Evolutionary conservation across 2,797 vertebrate genomes (phyloP).

Genomic region (Scolopax rusticola): DNA sequence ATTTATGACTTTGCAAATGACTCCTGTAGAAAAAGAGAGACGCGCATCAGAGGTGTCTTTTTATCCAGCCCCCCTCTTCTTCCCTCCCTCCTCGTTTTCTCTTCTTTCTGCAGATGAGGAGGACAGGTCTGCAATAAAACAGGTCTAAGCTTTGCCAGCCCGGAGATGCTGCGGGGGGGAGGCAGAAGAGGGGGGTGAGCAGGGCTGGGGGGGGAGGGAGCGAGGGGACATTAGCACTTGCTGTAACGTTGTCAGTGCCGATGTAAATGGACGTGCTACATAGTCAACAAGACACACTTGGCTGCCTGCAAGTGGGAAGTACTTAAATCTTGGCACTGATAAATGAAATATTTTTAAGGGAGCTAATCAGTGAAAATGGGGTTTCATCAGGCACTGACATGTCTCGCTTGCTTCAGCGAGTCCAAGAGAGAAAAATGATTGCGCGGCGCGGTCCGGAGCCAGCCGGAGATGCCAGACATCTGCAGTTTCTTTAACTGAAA

Average conservation of each 20-base stretch:
- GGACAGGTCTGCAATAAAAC: constrained; percentile 88
- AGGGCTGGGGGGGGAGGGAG: neutral
- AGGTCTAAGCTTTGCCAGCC: constrained; percentile 79
- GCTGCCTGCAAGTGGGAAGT: constrained; percentile 84
- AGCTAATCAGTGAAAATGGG: constrained; percentile 97
- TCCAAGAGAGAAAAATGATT: constrained; percentile 91
- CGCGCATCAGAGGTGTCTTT: constrained; percentile 62
- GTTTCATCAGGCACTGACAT: constrained; percentile 93
- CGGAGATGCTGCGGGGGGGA: constrained; percentile 22
- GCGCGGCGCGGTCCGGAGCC: constrained; percentile 71
- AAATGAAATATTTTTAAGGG: constrained; percentile 96
- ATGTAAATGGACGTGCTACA: constrained; percentile 94
- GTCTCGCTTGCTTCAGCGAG: constrained; percentile 87
- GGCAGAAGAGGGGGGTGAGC: constrained; percentile 14
- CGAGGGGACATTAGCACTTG: constrained; percentile 84
- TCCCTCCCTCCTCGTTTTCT: constrained; percentile 54
- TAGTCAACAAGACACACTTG: constrained; percentile 92
- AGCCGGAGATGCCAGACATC: too few species aligned
- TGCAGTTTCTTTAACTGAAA: too few species aligned
- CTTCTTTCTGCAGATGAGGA: constrained; percentile 83
- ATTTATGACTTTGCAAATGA: constrained; percentile 92
- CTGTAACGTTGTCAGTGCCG: constrained; percentile 86
- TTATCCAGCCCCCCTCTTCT: constrained; percentile 11
- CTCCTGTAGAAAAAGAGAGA: constrained; percentile 62
- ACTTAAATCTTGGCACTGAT: constrained; percentile 91